Base-by-base conservation (phyloP, 2,113 vertebrate genomes). In the Malaclemys terrapin region DNA sequence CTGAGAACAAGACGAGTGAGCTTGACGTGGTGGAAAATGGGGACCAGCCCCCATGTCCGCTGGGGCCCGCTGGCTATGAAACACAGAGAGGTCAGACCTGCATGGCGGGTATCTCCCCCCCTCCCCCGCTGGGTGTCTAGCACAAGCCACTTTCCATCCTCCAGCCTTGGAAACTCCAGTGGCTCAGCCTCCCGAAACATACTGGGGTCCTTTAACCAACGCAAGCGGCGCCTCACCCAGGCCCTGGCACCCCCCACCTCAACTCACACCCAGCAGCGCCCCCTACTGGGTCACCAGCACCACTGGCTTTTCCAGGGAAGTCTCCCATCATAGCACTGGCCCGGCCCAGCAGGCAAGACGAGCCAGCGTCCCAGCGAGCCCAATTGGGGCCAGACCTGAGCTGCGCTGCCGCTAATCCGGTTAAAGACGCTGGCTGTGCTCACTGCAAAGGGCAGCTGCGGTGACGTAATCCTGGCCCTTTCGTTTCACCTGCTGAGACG, bases 41-140 rank as follows among this genome's bases (percentile, higher is more conserved):
- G 54, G 54, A 83, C 12, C 38, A 31, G 35, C 22, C 47, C 80
- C 91, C 78, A 53, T 25, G 19, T 11, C 80, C 5, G 79, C 50
- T 4, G 50, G 29, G 47, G 47, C 78, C 31, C 78, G 3, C 5
- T 52, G 5, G 47, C 47, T 35, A 16, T 29, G 49, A 19, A 35
- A 20, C 78, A 29, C 49, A 52, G 49, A 20, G 17, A 22, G 10
- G 24, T n/a, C 4, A 12, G 22, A 53, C 47, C 80, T n/a, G 47
- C 24, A 10, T 19, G 54, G 54, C 13, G 3, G 53, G 53, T 29
- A 31, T 59, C 1, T 0, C 2, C 27, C 42, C 57, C 6, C 25
- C 31, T 56, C 20, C 20, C 59, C 17, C 0, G 0, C 13, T 22
- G 12, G n/a, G 13, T 80, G 14, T 24, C 22, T 54, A 35, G 8